Evolutionary conservation across 2,113 vertebrate genomes (phyloP), one percentile per base, ranked within the genome.

Genomic region (Ptychochromis oligacanthus): DNA sequence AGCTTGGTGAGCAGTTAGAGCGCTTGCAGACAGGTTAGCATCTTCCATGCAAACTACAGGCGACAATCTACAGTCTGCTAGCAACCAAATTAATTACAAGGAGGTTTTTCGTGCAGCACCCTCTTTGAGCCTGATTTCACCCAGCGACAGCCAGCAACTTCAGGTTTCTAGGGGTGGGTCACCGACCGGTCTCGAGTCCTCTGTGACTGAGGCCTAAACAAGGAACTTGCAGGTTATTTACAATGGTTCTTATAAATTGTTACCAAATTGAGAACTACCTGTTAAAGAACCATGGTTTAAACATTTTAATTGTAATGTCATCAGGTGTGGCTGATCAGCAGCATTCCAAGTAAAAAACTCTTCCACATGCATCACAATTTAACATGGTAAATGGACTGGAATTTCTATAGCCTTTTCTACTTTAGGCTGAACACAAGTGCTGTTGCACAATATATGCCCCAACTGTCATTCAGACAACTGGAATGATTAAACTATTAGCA

Each of bases 381-480:
- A 0, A n/a, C 7, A 72, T 9, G 13, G 0, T 72, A 72, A 3
- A 11, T 14, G 26, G 4, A 72, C 15, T 0, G 0, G 18, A 54
- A 54, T 72, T 54, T 54, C n/a, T 54, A 3, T 1, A 52, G 0
- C 22, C 8, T 26, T 46, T 26, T 26, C 5, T 46, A 67, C 24
- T 31, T 70, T 70, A 70, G 65, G 3, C 65, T 0, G 0, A 31
- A 24, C 20, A 31, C 17, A 5, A 26, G 17, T 54, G 46, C 18
- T 31, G 52, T 5, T 52, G 67, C 46, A 54, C 67, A 54, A 26
- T 18, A 54, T 12, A 22, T 5, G 1, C 18, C 18, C 46, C 46
- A 9, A 14, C 59, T 74, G 20, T 15, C 8, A 18, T 17, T 54
- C n/a, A 40, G 13, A 26, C 26, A 55, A 34, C 43, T 26, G 20